Base-by-base conservation (phyloP, 2,113 vertebrate genomes). In the Lanius ludovicianus region DNA sequence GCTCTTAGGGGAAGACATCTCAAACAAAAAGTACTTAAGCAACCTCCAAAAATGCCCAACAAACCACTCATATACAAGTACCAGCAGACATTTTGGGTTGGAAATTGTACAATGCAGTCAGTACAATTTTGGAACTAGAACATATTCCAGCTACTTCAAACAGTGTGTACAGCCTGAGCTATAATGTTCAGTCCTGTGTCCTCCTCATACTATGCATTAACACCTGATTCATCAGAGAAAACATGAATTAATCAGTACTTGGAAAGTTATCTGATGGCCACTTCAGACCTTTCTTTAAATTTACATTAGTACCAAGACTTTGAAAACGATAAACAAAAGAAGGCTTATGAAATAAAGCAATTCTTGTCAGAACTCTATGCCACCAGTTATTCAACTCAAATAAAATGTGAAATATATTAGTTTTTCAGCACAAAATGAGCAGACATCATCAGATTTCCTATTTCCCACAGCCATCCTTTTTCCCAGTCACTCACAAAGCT, bases 131-230 rank as follows among this genome's bases (percentile, higher is more conserved):
- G 31, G 27, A 92, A 68, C 15, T 24, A 55, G 28, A 86, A 69
- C 9, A 35, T 14, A 56, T 20, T 71, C 28, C 47, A 89, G 35
- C 15, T 77, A 44, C 39, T 90, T 82, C 70, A 50, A 80, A 57
- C 17, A 41, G 19, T 17, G 35, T 1, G 0, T 27, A n/a, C 2
- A 71, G 12, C 30, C 15, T 0, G 0, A 90, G 62, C 18, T 49
- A 35, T 7, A 47, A 39, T 6, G 15, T 23, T 55, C 59, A 84
- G 18, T 46, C 10, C 16, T 10, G 6, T 7, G 13, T 28, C 39
- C 13, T 81, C 16, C 23, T 49, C 4, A 1, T 12, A 21, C 25
- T 42, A 21, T 2, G 1, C 4, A 10, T 68, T 35, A 85, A 79
- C 10, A 52, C 5, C 21, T 25, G 30, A 49, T 17, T 52, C 12